A percentile compares a stretch with the other conserved stretches of the same genome.
phyloP scores from a whole-genome alignment of 2,797 vertebrate genomes.

The Chloroceryle amazona region DNA sequence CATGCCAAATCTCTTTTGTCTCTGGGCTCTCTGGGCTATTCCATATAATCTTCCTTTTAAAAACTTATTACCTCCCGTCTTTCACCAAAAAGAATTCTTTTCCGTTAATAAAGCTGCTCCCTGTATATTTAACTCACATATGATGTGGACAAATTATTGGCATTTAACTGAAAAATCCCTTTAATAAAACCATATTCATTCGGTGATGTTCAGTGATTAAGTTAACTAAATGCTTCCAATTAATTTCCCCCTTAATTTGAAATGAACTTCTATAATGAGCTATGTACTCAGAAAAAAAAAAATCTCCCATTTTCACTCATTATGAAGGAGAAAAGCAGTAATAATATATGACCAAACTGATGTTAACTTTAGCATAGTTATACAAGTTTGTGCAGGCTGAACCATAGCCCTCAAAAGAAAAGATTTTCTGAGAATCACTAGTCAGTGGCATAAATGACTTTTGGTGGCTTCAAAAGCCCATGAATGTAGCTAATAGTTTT shows the following conservation, averaged over 20 bases:
- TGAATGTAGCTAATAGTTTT: conserved; percentile 42
- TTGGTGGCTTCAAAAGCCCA: conserved; percentile 39
- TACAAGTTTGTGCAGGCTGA: neutral
- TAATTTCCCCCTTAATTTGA: conserved; percentile 19
- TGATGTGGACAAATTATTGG: neutral
- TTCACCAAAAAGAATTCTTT: neutral
- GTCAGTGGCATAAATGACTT: conserved; percentile 25
- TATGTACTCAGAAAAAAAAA: neutral
- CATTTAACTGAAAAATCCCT: conserved; percentile 33
- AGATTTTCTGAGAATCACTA: neutral
- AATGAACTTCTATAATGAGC: neutral
- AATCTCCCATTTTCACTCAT: neutral
- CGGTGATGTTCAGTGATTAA: neutral
- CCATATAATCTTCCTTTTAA: neutral
- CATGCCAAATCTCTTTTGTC: neutral
- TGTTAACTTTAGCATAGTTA: neutral
- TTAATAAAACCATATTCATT: conserved; percentile 22
- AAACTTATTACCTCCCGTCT: neutral
- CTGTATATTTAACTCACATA: neutral
- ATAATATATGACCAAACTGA: neutral
- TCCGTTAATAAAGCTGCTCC: neutral
- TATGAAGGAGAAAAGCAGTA: neutral
- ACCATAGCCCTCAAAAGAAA: neutral
- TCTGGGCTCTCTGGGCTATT: neutral
- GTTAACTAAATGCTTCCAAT: conserved; percentile 22